Base-by-base conservation (phyloP, 1,140 invertebrate species). In the Trichogramma pretiosum region DNA sequence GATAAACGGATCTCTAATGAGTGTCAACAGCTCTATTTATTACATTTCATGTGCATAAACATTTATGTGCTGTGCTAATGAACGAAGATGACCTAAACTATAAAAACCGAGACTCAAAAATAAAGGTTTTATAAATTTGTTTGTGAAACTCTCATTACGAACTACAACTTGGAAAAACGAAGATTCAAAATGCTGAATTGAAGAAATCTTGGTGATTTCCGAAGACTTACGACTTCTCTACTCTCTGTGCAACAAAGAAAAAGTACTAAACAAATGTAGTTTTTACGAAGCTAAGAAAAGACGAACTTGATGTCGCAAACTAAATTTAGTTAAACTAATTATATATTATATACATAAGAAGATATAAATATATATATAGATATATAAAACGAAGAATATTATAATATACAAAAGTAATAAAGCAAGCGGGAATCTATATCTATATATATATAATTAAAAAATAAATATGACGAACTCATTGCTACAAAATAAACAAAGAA, bases 31-130 rank as follows among this genome's bases (percentile, higher is more conserved):
- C 39, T 28, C 10, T 10, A 36, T 4, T 11, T 44, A n/a, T 17
- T 21, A 22, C 11, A 13, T 36, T 33, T 28, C 36, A n/a, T 58
- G 52, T 48, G 57, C 50, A 51, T 49, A 49, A 56, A 67, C 55
- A 56, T 57, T 59, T 63, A 64, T 53, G 60, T 60, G 56, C 48
- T 61, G 59, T 62, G 59, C 53, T 59, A 28, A 39, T 23, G 46
- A 23, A 24, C 33, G 5, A 19, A 33, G 32, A n/a, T 18, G 13
- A 23, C n/a, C n/a, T n/a, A n/a, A n/a, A n/a, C n/a, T 2, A 19
- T 35, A 34, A 38, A 21, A 36, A 8, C 22, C n/a, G n/a, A 23
- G 41, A 39, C 39, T 48, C 38, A 36, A 48, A 36, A 48, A 35
- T 11, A 5, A 21, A 18, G 38, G 19, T 23, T n/a, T 21, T 37